Conservation (phyloP, 2,888 invertebrate species). For the Lepidocyrtoides sp. region DNA sequence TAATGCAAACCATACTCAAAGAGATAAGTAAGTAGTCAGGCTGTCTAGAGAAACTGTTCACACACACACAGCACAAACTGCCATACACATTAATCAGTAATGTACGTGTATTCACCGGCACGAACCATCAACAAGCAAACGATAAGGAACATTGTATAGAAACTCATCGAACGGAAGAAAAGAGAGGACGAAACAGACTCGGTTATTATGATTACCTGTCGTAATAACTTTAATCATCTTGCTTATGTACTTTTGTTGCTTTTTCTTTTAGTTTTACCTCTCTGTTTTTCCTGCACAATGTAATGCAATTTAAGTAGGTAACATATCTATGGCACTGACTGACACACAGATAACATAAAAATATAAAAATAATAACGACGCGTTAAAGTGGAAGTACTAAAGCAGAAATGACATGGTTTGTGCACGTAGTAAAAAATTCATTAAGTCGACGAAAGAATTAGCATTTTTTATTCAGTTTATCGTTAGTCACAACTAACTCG, state of each 20-base stretch:
- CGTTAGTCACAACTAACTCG: background rate
- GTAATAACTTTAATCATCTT: constrained; percentile 65
- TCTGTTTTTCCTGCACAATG: background rate
- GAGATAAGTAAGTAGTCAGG: constrained; percentile 50
- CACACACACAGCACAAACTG: background rate
- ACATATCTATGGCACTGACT: background rate
- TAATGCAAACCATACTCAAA: background rate
- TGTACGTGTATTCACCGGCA: constrained; percentile 62
- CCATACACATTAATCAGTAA: constrained; percentile 41
- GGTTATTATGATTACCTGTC: constrained; percentile 68
- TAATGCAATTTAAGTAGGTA: background rate
- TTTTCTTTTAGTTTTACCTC: background rate
- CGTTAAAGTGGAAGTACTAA: too few relatives aligned
- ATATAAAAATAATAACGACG: too few relatives aligned
- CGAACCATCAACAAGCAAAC: constrained; percentile 36
- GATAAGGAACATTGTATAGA: background rate
- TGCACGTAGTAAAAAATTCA: constrained; percentile 52
- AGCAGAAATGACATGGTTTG: background rate
- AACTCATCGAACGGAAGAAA: constrained; percentile 3
- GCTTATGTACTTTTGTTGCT: background rate
- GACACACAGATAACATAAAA: too few relatives aligned
- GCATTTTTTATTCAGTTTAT: constrained; percentile 59
- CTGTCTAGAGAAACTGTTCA: constrained; percentile 61
- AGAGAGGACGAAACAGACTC: constrained; percentile 9
- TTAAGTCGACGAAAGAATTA: constrained; percentile 51